These are phyloP conservation scores for Netelia virgata DNA, from an alignment of 2,888 invertebrate species.

Conservation along the genomic window DNA sequence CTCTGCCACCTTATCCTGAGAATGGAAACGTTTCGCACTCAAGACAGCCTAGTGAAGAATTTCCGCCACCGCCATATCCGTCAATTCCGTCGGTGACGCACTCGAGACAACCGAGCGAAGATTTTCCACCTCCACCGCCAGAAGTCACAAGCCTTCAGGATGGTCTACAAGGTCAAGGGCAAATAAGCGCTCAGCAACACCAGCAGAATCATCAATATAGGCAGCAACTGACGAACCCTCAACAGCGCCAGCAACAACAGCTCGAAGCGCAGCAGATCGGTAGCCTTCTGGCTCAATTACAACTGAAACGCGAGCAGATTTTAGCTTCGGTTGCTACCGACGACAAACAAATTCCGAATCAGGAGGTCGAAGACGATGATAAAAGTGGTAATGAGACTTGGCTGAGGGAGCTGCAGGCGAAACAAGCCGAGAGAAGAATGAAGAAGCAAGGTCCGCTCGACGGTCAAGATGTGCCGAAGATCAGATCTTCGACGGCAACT, in stretches of 20 bases:
- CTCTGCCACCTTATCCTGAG: constrained; percentile 86
- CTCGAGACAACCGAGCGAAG: constrained; percentile 94
- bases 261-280: constrained; percentile 81
- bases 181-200: constrained; percentile 61
- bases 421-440: constrained; percentile 89
- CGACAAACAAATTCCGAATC: constrained; percentile 75
- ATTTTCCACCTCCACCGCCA: constrained; percentile 95
- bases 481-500: constrained; percentile 69
- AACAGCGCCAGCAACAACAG: constrained; percentile 73
- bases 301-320: constrained; percentile 84
- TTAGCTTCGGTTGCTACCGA: constrained; percentile 77
- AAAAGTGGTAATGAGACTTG: constrained; percentile 87
- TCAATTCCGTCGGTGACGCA: constrained; percentile 91
- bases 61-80: constrained; percentile 91
- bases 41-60: constrained; percentile 86
- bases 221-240: constrained; percentile 52
- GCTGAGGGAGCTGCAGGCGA: constrained; percentile 92
- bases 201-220: constrained; percentile 57
- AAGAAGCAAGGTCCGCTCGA: constrained; percentile 84
- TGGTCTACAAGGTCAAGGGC: constrained; percentile 77
- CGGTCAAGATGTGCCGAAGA: constrained; percentile 83
- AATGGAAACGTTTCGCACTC: constrained; percentile 85
- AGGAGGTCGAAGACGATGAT: constrained; percentile 74
- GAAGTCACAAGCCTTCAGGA: constrained; percentile 87
- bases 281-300: constrained; percentile 81